Conservation (phyloP, 2,113 vertebrate genomes). For the Amphilophus citrinellus region DNA sequence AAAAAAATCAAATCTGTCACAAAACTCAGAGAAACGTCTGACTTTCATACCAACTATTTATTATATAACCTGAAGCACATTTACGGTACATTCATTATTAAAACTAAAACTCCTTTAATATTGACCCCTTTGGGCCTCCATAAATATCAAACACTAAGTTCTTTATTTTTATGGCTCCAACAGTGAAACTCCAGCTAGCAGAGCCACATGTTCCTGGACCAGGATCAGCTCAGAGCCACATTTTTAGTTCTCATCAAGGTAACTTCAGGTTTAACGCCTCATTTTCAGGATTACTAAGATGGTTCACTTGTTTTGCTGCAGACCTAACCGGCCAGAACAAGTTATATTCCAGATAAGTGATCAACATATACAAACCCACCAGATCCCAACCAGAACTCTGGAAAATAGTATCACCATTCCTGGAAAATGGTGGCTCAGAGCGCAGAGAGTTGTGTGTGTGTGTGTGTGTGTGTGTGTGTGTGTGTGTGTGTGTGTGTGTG, state of each 20-base stretch:
- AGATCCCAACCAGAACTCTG: not conserved
- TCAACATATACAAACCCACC: not conserved
- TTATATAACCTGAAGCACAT: not conserved
- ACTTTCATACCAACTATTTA: not conserved
- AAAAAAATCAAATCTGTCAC: not conserved
- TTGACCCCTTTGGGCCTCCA: not conserved
- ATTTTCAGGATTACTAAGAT: not conserved
- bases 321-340: not conserved
- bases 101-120: not conserved
- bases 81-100: not conserved
- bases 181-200: not conserved
- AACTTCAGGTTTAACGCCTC: not conserved
- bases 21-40: not conserved
- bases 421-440: too few relatives aligned
- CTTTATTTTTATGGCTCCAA: not conserved
- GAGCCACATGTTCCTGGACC: not conserved
- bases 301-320: not conserved
- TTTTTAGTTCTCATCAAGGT: not conserved
- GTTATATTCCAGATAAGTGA: not conserved
- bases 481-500: not conserved
- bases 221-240: not conserved
- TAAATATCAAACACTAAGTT: not conserved
- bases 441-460: too few relatives aligned
- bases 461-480: too few relatives aligned
- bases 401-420: too few relatives aligned